These are phyloP conservation scores for Pelochelys cantorii DNA, from an alignment of 2,797 vertebrate genomes.

Conservation along the genomic window DNA sequence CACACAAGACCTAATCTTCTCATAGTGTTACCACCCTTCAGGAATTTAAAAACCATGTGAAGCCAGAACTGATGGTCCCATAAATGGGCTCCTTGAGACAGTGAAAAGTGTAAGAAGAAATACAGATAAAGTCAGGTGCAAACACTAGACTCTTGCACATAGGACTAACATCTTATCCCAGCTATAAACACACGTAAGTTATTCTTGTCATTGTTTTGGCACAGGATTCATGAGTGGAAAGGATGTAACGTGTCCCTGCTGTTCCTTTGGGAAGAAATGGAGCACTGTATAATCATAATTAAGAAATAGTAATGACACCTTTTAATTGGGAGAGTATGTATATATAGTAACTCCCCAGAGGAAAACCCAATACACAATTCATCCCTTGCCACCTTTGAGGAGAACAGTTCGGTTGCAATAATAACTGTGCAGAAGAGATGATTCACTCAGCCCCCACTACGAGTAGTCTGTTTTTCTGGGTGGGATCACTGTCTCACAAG, in stretches of 20 bases:
- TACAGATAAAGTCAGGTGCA: not conserved
- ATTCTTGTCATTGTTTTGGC: not conserved
- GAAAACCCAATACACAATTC: not conserved
- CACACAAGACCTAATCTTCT: conserved; percentile 5
- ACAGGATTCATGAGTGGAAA: not conserved
- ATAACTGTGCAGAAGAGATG: not conserved
- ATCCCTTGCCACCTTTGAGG: not conserved
- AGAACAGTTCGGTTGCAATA: conserved; percentile 10
- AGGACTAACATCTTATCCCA: not conserved
- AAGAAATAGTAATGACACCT: not conserved
- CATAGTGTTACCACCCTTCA: not conserved
- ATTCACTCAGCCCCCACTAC: not conserved
- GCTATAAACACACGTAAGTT: not conserved
- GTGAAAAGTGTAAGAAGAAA: not conserved
- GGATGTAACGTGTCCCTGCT: not conserved
- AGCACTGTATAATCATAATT: not conserved
- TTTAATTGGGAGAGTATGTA: not conserved
- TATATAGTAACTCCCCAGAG: not conserved
- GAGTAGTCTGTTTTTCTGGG: not conserved
- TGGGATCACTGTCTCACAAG: not conserved
- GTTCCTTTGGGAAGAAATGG: not conserved
- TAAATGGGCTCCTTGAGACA: conserved; percentile 1
- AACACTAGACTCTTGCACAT: not conserved
- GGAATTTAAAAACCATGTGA: not conserved
- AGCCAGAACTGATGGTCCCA: not conserved